Percentiles rank a stretch among this genome's conserved stretches.
Conservation (phyloP, 1,140 invertebrate species). For the Drosophila busckii region DNA sequence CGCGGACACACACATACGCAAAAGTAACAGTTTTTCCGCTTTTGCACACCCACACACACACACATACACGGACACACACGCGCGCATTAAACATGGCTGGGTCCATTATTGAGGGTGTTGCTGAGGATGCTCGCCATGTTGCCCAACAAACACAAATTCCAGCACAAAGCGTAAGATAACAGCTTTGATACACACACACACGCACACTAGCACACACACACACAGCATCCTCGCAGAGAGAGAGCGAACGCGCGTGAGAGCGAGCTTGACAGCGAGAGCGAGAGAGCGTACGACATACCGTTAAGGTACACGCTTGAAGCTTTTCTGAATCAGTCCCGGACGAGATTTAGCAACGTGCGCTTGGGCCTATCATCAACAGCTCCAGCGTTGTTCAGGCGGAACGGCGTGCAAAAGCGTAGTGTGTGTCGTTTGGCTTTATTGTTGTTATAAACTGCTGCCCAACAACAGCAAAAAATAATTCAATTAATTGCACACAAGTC, state of each 20-base stretch:
- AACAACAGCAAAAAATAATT: not conserved
- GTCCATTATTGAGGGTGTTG: conserved; percentile 70
- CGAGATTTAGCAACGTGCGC: conserved; percentile 75
- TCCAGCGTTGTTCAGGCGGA: conserved; percentile 24
- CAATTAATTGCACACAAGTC: not conserved
- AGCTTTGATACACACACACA: conserved; percentile 33
- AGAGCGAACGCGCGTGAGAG: not conserved
- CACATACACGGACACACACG: conserved; percentile 16
- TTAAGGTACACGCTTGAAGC: conserved; percentile 68
- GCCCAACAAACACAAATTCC: conserved; percentile 75
- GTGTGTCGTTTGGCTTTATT: too few species aligned
- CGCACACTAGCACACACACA: not conserved
- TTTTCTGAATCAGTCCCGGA: conserved; percentile 75
- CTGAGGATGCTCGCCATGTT: conserved; percentile 69
- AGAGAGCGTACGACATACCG: conserved; percentile 38
- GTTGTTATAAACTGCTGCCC: too few species aligned
- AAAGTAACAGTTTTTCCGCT: conserved; percentile 53
- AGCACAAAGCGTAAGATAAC: conserved; percentile 58
- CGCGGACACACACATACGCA: conserved; percentile 1
- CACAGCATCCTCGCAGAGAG: conserved; percentile 34
- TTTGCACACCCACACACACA: conserved; percentile 13
- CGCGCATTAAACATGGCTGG: conserved; percentile 36
- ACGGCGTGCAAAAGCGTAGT: too few species aligned
- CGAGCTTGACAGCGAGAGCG: not conserved
- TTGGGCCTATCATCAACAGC: conserved; percentile 27